Evolutionary conservation across 2,797 vertebrate species (phyloP), one percentile per base, ranked within the genome.

Genomic region (Gymnopithys bicolor): DNA sequence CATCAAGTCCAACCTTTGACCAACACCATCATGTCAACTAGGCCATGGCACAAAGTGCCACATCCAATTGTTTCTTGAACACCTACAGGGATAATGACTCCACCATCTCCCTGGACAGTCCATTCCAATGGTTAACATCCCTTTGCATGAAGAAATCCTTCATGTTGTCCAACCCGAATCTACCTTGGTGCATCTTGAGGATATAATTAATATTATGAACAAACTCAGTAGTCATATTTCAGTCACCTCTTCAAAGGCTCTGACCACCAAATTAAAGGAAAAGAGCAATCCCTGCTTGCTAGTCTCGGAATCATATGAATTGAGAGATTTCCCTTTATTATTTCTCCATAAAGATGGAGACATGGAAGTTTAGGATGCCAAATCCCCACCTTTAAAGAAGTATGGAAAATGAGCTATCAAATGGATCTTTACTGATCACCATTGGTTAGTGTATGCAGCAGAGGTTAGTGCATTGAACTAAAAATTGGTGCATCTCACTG

Each of bases 1-100:
- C 35, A 2, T 71, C 0, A 2, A 32, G 12, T 62, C 15, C 15
- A 35, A 2, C 15, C 32, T 28, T 17, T 43, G 48, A 11, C 7
- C 21, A 41, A 41, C 10, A 49, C 5, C 18, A 25, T 32, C 30
- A 35, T 13, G 14, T 41, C 53, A 60, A 11, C 7, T 6, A 53
- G 46, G 27, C 21, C 48, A 27, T 5, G 41, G 15, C 18, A 27
- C 30, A 13, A 8, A 35, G 9, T 35, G 7, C 19, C 8, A 3
- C 0, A 0, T 62, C 21, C 30, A 48, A 25, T 16, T 25, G 19
- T 35, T 19, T 60, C 48, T 14, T 49, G 16, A 56, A 8, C 35
- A 15, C 9, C 13, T 69, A 41, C 28, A 37, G n/a, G 41, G 24
- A 25, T 39, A 8, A 19, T 45, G 56, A 30, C 16, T n/a, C 16